Percentiles rank a stretch among this genome's conserved stretches.
Conservation (phyloP, 2,888 invertebrate species). For the Protophormia terraenovae region DNA sequence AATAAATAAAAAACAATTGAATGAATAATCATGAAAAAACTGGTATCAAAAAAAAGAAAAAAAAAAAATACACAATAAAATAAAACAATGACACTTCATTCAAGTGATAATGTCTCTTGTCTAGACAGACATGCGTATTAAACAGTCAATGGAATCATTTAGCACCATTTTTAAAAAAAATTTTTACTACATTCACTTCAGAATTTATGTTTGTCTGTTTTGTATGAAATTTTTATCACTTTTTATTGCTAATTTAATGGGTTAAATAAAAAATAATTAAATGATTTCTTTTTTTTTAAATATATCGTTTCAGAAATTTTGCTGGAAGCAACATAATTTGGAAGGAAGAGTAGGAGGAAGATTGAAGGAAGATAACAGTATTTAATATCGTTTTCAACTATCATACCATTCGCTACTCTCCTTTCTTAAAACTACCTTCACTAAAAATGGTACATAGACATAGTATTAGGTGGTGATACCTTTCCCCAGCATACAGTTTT, state of each 20-base stretch:
- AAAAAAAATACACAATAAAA: constrained; percentile 22
- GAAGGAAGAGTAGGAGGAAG: no score
- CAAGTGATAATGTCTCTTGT: constrained; percentile 70
- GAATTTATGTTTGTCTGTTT: neutral
- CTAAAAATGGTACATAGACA: no score
- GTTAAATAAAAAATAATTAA: neutral
- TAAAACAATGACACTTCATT: constrained; percentile 67
- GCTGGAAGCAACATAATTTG: no score
- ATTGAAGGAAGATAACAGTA: no score
- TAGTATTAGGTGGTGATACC: no score
- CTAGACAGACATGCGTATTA: constrained; percentile 68
- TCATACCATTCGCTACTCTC: no score
- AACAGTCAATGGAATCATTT: constrained; percentile 60
- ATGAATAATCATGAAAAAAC: constrained; percentile 40
- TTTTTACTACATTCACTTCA: neutral
- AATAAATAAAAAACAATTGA: constrained; percentile 19
- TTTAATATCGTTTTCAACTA: no score
- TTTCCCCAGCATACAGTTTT: no score
- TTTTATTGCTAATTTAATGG: constrained; percentile 15
- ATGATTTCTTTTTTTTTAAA: neutral
- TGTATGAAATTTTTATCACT: neutral
- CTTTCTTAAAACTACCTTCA: no score
- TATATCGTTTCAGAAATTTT: neutral
- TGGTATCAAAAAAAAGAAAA: constrained; percentile 27
- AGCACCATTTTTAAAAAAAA: constrained; percentile 16